Percentiles rank a stretch among this genome's conserved stretches.
Evolutionary conservation across 2,113 vertebrate genomes (phyloP).

Genomic region (Circaetus cinerascens): DNA sequence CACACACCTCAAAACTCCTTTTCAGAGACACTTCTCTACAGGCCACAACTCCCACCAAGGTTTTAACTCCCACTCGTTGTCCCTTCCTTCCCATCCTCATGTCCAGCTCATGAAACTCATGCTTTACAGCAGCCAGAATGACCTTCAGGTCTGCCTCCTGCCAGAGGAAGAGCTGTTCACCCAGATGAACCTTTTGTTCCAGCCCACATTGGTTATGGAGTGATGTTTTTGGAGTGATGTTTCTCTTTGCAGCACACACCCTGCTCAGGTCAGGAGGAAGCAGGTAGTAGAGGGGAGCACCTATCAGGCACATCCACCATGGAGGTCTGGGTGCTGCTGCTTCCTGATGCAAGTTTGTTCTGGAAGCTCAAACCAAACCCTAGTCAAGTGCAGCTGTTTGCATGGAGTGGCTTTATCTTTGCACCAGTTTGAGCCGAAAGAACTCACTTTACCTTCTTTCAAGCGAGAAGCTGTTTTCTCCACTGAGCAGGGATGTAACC

Average conservation of each 20-base stretch:
- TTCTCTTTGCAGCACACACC: not conserved
- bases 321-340: not conserved
- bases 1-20: not conserved
- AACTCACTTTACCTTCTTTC: not conserved
- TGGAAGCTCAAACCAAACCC: not conserved
- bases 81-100: not conserved
- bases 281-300: not conserved
- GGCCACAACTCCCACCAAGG: not conserved
- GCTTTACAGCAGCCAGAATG: not conserved
- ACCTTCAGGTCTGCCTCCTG: not conserved
- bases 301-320: not conserved
- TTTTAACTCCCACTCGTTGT: not conserved
- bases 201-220: not conserved
- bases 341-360: not conserved
- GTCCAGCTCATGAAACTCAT: not conserved
- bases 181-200: accelerated
- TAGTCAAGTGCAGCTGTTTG: not conserved
- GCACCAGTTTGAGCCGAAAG: not conserved
- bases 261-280: not conserved
- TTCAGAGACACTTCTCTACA: not conserved
- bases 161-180: not conserved
- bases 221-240: not conserved
- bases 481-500: not conserved
- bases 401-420: not conserved
- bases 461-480: not conserved